Base-by-base conservation (phyloP, 2,888 invertebrate species). In the Strigamia maritima region DNA sequence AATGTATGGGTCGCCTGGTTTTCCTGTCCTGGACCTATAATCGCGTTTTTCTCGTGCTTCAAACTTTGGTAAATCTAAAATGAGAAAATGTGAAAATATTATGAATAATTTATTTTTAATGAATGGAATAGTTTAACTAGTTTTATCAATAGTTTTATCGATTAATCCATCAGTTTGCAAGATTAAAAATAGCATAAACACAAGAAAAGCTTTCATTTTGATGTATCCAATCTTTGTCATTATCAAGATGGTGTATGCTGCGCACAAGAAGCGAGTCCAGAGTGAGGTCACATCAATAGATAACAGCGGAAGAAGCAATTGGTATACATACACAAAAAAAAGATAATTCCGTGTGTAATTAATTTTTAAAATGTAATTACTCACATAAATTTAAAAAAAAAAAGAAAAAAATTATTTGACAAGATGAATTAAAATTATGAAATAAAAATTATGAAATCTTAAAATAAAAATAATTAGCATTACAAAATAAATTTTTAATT, bases 211-310 rank as follows among this genome's bases (percentile, higher is more conserved):
- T 0, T 26, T 10, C 70, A 70, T 70, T 0, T 70, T 70, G 28
- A 24, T 70, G 70, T 26, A 70, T 70, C 70, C 70, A 28, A 4
- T 70, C 26, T 28, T 70, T 70, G 70, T 4, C 70, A 70, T 70
- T 14, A 8, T 28, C 28, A 70, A 70, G 70, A 54, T 70, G 70
- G 70, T 70, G 54, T 19, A 8, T 26, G 28, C n/a, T 70, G 70
- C 22, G 22, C 28, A n/a, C 54, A 26, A 28, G 24, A 26, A 28
- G 22, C 28, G 10, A n/a, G 70, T 26, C 28, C 70, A n/a, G 26
- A 70, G 26, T 70, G 70, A 70, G 70, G 70, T 70, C 70, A 70
- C 70, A 54, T 54, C n/a, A 70, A 70, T 70, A 70, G 70, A 70
- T 70, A 70, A 70, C 7, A 70, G 7, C 70, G 70, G 70, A 70